These are phyloP conservation scores for Plumapathes pennacea DNA, from an alignment of 92 coral and sea anemone species.

Conservation along the genomic window DNA sequence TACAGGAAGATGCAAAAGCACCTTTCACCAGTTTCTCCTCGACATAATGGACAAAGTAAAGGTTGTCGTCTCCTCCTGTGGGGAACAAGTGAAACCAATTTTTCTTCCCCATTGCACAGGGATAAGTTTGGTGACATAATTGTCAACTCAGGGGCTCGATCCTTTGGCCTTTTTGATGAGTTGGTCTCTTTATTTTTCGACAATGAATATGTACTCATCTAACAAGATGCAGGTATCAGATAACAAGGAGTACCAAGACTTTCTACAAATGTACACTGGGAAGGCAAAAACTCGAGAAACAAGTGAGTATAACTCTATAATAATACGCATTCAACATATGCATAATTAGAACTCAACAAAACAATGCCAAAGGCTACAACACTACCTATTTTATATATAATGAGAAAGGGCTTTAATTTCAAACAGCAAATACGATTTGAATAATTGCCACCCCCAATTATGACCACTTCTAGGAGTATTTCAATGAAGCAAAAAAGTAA, in stretches of 20 bases:
- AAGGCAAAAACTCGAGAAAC: constrained; percentile 24
- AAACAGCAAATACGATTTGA: too few species aligned
- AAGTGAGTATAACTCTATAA: too few species aligned
- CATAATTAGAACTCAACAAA: too few species aligned
- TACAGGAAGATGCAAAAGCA: constrained; percentile 34
- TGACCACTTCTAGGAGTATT: too few species aligned
- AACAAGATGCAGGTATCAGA: constrained; percentile 10
- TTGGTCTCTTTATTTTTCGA: constrained; percentile 7
- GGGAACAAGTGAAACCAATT: neutral
- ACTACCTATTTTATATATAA: too few species aligned
- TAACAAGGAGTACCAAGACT: constrained; percentile 27
- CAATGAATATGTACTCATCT: constrained; percentile 26
- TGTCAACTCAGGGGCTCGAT: constrained; percentile 16
- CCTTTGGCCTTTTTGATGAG: constrained; percentile 26
- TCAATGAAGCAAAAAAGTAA: too few species aligned
- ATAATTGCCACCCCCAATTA: too few species aligned
- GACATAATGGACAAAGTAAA: constrained; percentile 21
- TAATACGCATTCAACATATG: too few species aligned
- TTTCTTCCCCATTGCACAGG: neutral
- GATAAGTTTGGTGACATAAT: neutral
- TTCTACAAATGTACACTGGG: constrained; percentile 23
- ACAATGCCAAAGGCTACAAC: too few species aligned
- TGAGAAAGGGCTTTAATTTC: too few species aligned
- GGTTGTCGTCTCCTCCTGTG: neutral
- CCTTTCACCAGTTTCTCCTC: constrained; percentile 20